Base-by-base conservation (phyloP, 2,113 vertebrate species). In the Puntigrus tetrazona region DNA sequence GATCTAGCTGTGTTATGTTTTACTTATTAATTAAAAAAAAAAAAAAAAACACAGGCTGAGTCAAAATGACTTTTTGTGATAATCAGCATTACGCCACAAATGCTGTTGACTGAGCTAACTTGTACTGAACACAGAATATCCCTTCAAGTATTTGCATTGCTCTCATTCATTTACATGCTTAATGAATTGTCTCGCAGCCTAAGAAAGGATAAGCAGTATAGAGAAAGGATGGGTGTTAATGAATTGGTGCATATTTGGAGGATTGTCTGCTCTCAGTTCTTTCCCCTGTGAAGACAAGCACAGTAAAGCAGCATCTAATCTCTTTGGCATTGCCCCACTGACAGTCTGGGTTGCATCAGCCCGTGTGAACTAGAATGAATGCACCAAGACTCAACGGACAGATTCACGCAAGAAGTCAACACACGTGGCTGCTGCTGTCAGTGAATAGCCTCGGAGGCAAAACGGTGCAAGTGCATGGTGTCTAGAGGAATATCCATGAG, bases 261-360 rank as follows among this genome's bases (percentile, higher is more conserved):
- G 73, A 52, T 65, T 76, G 36, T 76, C 47, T 82, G 31, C 13
- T 38, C 63, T 72, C 38, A 52, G 38, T 34, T 69, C 72, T 36
- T 59, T 67, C 38, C 43, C 29, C 31, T 76, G 29, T 86, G 55
- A 81, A 55, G 82, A 83, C 38, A 79, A 76, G 73, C 57, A 70
- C 22, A 43, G 45, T 73, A 27, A 82, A 86, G 84, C 86, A 84
- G 70, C 38, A 55, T 87, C 81, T 89, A 55, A 87, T 89, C 81
- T 78, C 45, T 86, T 75, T 83, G 65, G 72, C 83, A 78, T 87
- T 89, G 86, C 88, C 82, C 77, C 20, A 77, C 69, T 55, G 84
- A 79, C 65, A 82, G 75, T 45, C 63, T n/a, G 69, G 16, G 81
- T 89, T 89, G 86, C 88, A 88, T 85, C 87, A 87, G 81, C 89